Base-by-base conservation (phyloP, 1,140 invertebrate genomes). In the Listronotus bonariensis region DNA sequence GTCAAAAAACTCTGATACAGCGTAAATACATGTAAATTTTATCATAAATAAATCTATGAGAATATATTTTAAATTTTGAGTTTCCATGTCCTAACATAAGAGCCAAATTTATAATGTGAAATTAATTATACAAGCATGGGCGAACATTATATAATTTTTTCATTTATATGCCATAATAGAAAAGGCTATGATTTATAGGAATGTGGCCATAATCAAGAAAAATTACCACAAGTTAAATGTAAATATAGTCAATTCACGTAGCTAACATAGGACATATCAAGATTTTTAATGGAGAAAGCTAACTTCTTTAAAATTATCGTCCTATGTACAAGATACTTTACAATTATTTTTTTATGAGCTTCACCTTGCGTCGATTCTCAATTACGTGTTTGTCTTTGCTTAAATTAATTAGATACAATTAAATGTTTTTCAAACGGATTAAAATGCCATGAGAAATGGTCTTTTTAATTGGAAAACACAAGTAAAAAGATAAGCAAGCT, bases 341-440 rank as follows among this genome's bases (percentile, higher is more conserved):
- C 14, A 54, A 38, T 36, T 54, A 38, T 40, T 54, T 54, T 38
- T 34, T 38, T 34, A 18, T 38, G 32, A 10, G 52, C 52, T 17
- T 54, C 7, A 54, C 7, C 18, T 52, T 11, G 17, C 10, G n/a
- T 54, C 31, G 34, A 32, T 32, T 45, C 14, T 15, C 11, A 32
- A 46, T 11, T 43, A 45, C 40, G 11, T 57, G 40, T 57, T 56
- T 56, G 54, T 42, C 38, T 56, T 56, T 57, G 41, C 20, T 57
- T 26, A 57, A 57, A 57, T 57, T 57, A 57, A 45, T 57, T 57
- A 57, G 55, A 57, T 57, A 57, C 55, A 57, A 57, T 57, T 57
- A 57, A 45, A 57, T 34, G 18, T 26, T 45, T 57, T 57, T 57
- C 18, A 43, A 46, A 26, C n/a, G 40, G 40, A 57, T 57, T 57